Evolutionary conservation across 2,113 vertebrate species (phyloP).

Genomic region (Elephas maximus): DNA sequence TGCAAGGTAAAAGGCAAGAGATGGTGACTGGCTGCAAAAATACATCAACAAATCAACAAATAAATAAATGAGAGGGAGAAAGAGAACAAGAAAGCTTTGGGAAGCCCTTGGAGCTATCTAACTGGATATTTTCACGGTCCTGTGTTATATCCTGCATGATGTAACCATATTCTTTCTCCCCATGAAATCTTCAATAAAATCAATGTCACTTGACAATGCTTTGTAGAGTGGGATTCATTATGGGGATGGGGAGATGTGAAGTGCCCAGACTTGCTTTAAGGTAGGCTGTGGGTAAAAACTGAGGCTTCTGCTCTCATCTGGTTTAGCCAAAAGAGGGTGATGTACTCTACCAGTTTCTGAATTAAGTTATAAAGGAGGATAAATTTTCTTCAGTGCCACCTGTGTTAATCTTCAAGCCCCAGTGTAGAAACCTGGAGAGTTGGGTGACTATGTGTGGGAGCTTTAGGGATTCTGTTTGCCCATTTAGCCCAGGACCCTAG

Average conservation of each 20-base stretch:
- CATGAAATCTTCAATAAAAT: not conserved
- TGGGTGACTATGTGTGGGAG: not conserved
- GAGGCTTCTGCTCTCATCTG: not conserved
- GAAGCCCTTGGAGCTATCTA: not conserved
- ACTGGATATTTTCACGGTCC: not conserved
- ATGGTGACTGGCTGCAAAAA: not conserved
- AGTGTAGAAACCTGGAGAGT: not conserved
- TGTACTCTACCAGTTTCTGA: not conserved
- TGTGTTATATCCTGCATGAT: not conserved
- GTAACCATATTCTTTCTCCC: not conserved
- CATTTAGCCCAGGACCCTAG: not conserved
- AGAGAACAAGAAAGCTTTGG: not conserved
- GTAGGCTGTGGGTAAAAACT: not conserved
- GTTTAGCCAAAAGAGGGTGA: not conserved
- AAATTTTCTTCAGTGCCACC: not conserved
- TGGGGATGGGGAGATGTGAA: too few species aligned
- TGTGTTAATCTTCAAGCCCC: not conserved
- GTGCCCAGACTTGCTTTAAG: not conserved
- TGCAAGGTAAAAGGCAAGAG: not conserved
- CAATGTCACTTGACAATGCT: not conserved
- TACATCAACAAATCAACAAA: too few species aligned
- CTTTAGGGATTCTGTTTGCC: not conserved
- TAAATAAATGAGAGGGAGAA: not conserved
- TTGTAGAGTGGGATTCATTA: not conserved
- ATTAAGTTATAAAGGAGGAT: not conserved